A percentile compares a stretch with the other conserved stretches of the same genome.
These are phyloP conservation scores for Myotis pilosus DNA, from an alignment of 2,797 vertebrate species.

Conservation along the genomic window DNA sequence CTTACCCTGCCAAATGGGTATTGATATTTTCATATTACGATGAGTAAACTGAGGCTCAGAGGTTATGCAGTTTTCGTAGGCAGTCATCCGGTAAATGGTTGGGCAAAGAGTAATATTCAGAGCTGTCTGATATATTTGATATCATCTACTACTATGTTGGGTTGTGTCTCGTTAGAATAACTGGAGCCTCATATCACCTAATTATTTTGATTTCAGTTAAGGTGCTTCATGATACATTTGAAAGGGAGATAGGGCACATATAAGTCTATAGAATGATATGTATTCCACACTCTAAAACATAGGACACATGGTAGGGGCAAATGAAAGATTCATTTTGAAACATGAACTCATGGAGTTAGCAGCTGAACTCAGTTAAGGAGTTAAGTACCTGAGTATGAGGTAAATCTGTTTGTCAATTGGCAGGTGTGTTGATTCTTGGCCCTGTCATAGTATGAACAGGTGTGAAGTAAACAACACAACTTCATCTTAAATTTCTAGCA, in stretches of 20 bases:
- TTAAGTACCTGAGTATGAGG: background rate
- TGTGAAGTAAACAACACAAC: constrained; percentile 44
- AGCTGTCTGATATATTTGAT: background rate
- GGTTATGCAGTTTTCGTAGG: background rate
- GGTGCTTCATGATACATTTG: background rate
- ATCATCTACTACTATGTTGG: background rate
- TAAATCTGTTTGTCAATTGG: background rate
- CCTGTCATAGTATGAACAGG: constrained; percentile 15
- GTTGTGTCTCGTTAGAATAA: background rate
- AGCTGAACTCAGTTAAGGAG: background rate
- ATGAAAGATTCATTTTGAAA: background rate
- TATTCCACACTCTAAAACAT: background rate
- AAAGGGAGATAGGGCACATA: background rate
- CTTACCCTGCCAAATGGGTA: background rate
- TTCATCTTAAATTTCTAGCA: constrained; percentile 14
- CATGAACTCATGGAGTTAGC: background rate
- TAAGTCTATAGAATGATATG: background rate
- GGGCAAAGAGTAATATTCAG: background rate
- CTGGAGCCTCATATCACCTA: background rate
- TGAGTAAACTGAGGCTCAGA: background rate
- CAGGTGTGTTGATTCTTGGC: constrained; percentile 38
- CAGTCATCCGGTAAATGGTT: background rate
- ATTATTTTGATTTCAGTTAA: background rate
- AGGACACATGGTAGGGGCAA: background rate
- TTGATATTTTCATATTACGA: background rate